These are phyloP conservation scores for Pseudomyrmex pallidus DNA, from an alignment of 1,140 invertebrate species.

Conservation along the genomic window DNA sequence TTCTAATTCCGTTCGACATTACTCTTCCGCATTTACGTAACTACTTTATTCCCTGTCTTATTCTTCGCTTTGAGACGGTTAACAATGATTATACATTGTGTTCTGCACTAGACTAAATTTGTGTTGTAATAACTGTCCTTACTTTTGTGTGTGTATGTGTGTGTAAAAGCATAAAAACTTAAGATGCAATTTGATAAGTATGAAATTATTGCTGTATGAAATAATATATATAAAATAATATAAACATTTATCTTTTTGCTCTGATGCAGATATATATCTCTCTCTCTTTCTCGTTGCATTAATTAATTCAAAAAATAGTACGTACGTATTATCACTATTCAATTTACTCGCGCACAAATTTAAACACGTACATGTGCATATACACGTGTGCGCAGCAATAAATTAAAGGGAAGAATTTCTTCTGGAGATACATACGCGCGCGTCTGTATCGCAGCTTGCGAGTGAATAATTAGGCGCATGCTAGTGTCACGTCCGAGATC, in stretches of 20 bases:
- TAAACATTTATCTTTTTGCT: no score
- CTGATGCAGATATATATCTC: no score
- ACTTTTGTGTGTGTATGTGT: no score
- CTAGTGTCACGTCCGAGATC: conserved; percentile 49
- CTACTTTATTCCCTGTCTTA: conserved; percentile 32
- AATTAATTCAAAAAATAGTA: no score
- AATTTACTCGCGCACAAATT: conserved; percentile 6
- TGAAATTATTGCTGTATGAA: no score
- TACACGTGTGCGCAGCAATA: conserved; percentile 17
- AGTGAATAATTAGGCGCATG: conserved; percentile 57
- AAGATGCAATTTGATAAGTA: no score
- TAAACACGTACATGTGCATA: neutral
- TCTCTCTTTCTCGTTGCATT: no score
- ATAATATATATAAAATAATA: no score
- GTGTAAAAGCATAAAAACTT: no score
- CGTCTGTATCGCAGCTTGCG: conserved; percentile 13
- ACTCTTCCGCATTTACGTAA: conserved; percentile 50
- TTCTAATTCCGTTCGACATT: conserved; percentile 19
- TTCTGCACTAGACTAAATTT: neutral
- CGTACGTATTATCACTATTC: neutral
- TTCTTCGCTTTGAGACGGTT: conserved; percentile 19
- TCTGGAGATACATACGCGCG: conserved; percentile 9
- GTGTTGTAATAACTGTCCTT: neutral
- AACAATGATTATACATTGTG: neutral
- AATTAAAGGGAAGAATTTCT: conserved; percentile 25